phyloP scores from a whole-genome alignment of 2,888 invertebrate species.

The Gari tellinella region DNA sequence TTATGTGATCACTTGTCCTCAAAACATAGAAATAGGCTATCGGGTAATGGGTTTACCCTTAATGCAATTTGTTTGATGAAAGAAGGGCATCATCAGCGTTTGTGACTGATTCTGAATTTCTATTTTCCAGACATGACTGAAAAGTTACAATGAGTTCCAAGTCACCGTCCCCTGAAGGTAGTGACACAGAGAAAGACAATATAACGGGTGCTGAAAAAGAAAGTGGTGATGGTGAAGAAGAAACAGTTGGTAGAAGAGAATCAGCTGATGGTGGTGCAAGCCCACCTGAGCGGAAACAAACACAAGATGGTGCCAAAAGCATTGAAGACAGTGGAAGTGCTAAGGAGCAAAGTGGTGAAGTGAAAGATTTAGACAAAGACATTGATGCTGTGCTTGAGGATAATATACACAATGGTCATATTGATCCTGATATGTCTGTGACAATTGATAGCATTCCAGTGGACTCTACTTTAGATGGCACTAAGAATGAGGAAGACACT shows the following conservation, averaged over 20 bases:
- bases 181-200: slow-evolving; percentile 6
- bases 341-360: slow-evolving; percentile 28
- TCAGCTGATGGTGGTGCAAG: slow-evolving; percentile 26
- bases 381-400: slow-evolving; percentile 49
- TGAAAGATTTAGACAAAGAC: slow-evolving; percentile 46
- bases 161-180: slow-evolving; percentile 10
- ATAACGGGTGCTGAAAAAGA: slow-evolving; percentile 6
- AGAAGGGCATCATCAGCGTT: too few species aligned
- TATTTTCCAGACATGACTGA: not conserved
- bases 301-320: not conserved
- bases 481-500: not conserved
- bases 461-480: slow-evolving; percentile 15
- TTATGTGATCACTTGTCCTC: too few species aligned
- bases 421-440: slow-evolving; percentile 35
- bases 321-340: slow-evolving; percentile 23
- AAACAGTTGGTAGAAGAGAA: slow-evolving; percentile 18
- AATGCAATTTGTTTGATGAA: too few species aligned
- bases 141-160: not conserved
- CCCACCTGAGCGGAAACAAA: not conserved
- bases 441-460: slow-evolving; percentile 31
- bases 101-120: too few species aligned
- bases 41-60: too few species aligned
- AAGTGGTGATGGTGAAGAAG: slow-evolving; percentile 2
- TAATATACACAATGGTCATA: slow-evolving; percentile 38
- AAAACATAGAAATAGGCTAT: too few species aligned